A percentile compares a stretch with the other conserved stretches of the same genome.
These are phyloP conservation scores for Bubo scandiacus DNA, from an alignment of 2,113 vertebrate species.

Conservation along the genomic window DNA sequence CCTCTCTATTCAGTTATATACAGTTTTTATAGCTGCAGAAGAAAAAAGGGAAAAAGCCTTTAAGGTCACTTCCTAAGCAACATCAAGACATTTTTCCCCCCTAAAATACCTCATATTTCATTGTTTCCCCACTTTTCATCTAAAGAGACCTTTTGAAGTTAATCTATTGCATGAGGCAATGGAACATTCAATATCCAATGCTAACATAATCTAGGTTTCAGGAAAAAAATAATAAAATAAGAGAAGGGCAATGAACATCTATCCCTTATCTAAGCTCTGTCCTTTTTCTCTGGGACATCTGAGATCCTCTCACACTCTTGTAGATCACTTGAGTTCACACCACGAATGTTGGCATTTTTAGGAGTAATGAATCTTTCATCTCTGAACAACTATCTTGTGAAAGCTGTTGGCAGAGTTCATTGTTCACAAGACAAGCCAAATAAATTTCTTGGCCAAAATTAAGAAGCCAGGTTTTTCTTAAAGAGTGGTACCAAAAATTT, in stretches of 20 bases:
- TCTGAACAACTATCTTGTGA: not conserved
- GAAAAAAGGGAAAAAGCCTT: not conserved
- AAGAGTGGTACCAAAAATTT: not conserved
- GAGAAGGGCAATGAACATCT: not conserved
- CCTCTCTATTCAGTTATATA: not conserved
- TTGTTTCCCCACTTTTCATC: not conserved
- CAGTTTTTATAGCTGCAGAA: not conserved
- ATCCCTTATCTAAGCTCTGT: not conserved
- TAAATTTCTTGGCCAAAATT: not conserved
- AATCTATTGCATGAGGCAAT: not conserved
- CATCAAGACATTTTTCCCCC: not conserved
- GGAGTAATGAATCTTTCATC: not conserved
- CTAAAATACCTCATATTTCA: not conserved
- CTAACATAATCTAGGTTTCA: not conserved
- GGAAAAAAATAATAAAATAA: not conserved
- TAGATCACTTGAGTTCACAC: not conserved
- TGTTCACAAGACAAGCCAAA: not conserved
- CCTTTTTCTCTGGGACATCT: not conserved
- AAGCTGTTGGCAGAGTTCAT: not conserved
- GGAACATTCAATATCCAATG: not conserved
- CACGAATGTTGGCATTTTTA: not conserved
- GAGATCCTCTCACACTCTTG: not conserved
- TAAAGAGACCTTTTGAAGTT: not conserved
- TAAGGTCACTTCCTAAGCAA: not conserved
- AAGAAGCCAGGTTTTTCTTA: not conserved